Percentiles rank a stretch among this genome's conserved stretches.
phyloP scores from a whole-genome alignment of 1,140 invertebrate genomes.

The Metopolophium dirhodum region DNA sequence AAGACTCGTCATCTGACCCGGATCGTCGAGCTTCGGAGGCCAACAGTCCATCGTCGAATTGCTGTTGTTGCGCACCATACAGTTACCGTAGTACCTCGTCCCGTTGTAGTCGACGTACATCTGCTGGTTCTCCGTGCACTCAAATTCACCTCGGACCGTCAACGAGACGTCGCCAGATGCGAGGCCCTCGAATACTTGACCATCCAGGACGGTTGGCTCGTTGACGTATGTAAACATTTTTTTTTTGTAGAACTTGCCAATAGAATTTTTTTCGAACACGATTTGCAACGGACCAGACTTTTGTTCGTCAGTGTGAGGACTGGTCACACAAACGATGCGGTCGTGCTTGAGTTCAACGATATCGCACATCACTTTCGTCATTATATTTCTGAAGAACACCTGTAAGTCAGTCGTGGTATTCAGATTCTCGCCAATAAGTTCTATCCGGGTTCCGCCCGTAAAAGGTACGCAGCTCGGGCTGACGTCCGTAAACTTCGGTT shows the following conservation, averaged over 20 bases:
- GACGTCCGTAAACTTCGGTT: conserved; percentile 83
- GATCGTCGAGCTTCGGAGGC: conserved; percentile 77
- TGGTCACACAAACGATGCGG: background rate
- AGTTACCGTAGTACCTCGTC: conserved; percentile 78
- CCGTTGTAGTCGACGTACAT: conserved; percentile 86
- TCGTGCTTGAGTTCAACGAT: background rate
- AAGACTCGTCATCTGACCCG: conserved; percentile 88
- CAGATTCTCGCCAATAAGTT: conserved; percentile 88
- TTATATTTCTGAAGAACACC: conserved; percentile 76
- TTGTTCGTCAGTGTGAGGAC: rapidly evolving
- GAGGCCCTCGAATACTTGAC: background rate
- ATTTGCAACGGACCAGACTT: background rate
- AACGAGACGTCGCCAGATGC: background rate
- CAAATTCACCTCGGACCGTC: background rate
- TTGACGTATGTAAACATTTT: background rate
- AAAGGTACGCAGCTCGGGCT: conserved; percentile 86
- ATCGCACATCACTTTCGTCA: conserved; percentile 65
- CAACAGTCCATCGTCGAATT: background rate
- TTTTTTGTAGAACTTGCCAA: too few species aligned
- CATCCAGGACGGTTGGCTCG: background rate
- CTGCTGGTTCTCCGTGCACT: conserved; percentile 60
- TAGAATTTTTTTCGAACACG: too few species aligned
- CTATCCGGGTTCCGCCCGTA: conserved; percentile 89
- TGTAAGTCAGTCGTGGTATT: conserved; percentile 91
- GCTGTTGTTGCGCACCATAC: background rate